Evolutionary conservation across 2,888 invertebrate species (phyloP).

Genomic region (Rhaphigaster nebulosa): DNA sequence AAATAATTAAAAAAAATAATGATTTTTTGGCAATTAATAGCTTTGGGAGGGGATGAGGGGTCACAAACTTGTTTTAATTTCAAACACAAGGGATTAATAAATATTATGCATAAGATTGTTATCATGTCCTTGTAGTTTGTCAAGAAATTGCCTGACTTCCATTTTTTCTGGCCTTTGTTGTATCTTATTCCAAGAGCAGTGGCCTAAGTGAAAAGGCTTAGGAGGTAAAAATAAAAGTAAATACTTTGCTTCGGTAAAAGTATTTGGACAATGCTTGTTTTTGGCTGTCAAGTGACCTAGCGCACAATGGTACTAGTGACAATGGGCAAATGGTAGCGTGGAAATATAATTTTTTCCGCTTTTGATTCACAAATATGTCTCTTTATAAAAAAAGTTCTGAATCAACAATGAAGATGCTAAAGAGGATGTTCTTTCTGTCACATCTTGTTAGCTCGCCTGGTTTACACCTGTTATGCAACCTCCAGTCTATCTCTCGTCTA

Average conservation of each 20-base stretch:
- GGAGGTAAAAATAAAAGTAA: neutral
- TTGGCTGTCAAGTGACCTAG: neutral
- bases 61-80: no score
- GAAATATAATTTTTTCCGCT: constrained; percentile 15
- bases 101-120: neutral
- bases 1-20: no score
- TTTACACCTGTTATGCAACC: neutral
- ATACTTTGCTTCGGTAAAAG: neutral
- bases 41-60: no score
- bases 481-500: neutral
- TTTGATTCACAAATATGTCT: neutral
- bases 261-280: constrained; percentile 1
- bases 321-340: constrained; percentile 3
- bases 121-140: neutral
- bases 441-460: neutral
- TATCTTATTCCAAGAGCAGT: neutral
- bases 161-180: neutral
- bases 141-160: neutral
- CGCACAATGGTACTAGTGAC: neutral
- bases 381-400: neutral
- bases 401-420: constrained; percentile 4
- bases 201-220: neutral
- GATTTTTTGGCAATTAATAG: no score
- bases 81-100: neutral
- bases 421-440: constrained; percentile 9